Evolutionary conservation across 2,888 invertebrate genomes (phyloP).

Genomic region (Agrochola litura): DNA sequence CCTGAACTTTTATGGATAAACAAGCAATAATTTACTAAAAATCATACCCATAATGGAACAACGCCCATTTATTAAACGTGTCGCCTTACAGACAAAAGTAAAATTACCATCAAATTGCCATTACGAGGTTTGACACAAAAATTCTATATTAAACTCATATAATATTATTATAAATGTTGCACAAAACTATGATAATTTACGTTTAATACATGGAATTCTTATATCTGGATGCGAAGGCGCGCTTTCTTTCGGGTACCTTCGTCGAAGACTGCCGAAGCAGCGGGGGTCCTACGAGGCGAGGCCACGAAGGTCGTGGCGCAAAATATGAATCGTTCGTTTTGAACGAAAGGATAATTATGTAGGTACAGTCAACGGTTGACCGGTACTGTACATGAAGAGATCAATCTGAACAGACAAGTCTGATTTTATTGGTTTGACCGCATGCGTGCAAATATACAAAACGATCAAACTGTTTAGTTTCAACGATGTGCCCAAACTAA

Average conservation of each 20-base stretch:
- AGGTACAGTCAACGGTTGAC: background rate
- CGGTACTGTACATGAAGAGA: too few species aligned
- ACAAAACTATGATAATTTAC: constrained; percentile 62
- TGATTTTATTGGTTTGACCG: too few species aligned
- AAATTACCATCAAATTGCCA: constrained; percentile 61
- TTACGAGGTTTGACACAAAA: constrained; percentile 55
- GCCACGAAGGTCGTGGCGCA: constrained; percentile 67
- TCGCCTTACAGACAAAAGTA: constrained; percentile 49
- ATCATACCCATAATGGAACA: constrained; percentile 38
- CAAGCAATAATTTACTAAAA: constrained; percentile 50
- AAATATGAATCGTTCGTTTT: background rate
- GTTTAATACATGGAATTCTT: constrained; percentile 43
- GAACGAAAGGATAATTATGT: background rate
- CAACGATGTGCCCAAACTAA: background rate
- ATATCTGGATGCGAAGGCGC: constrained; percentile 67
- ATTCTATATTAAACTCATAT: constrained; percentile 49
- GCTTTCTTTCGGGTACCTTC: constrained; percentile 72
- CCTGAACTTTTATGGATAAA: constrained; percentile 32
- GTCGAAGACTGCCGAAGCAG: constrained; percentile 74
- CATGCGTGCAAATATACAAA: too few species aligned
- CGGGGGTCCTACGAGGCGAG: constrained; percentile 72
- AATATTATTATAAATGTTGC: constrained; percentile 52
- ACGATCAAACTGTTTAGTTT: background rate
- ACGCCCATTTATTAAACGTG: constrained; percentile 51
- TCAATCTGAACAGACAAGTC: background rate